A percentile compares a stretch with the other conserved stretches of the same genome.
Evolutionary conservation across 2,797 vertebrate species (phyloP).

Genomic region (Schizopygopsis pylzovi): DNA sequence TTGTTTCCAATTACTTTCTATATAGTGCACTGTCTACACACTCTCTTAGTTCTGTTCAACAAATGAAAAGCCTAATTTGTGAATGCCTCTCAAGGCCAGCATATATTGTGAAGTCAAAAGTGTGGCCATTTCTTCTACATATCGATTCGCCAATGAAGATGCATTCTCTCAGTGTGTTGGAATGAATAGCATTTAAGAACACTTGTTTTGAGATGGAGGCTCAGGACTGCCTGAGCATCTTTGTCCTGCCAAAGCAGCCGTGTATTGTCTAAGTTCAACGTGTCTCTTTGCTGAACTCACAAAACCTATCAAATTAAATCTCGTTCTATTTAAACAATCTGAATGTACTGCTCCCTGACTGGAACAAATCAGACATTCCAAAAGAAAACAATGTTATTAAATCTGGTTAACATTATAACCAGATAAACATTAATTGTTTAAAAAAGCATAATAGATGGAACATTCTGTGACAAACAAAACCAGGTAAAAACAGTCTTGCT

Average conservation of each 20-base stretch:
- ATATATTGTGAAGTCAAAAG: constrained; percentile 44
- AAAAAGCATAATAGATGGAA: background rate
- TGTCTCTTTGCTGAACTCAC: constrained; percentile 13
- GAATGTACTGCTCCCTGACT: background rate
- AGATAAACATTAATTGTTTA: background rate
- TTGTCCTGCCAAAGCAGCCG: constrained; percentile 10
- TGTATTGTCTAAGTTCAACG: constrained; percentile 10
- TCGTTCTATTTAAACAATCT: background rate
- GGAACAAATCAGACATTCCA: constrained; percentile 15
- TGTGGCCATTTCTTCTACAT: constrained; percentile 54
- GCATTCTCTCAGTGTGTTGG: constrained; percentile 53
- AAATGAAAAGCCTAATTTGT: constrained; percentile 42
- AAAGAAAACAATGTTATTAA: background rate
- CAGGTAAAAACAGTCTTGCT: background rate
- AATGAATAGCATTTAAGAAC: constrained; percentile 63
- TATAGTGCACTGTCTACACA: constrained; percentile 30
- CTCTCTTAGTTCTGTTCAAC: constrained; percentile 37
- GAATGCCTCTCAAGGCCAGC: constrained; percentile 54
- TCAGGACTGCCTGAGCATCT: background rate
- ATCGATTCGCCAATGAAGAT: constrained; percentile 61
- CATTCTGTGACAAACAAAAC: constrained; percentile 3
- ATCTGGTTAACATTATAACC: background rate
- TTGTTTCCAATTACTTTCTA: constrained; percentile 34
- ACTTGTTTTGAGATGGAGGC: constrained; percentile 66
- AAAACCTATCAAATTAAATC: constrained; percentile 20